Conservation (phyloP, 2,113 vertebrate genomes). For the Ramphastos sulfuratus region DNA sequence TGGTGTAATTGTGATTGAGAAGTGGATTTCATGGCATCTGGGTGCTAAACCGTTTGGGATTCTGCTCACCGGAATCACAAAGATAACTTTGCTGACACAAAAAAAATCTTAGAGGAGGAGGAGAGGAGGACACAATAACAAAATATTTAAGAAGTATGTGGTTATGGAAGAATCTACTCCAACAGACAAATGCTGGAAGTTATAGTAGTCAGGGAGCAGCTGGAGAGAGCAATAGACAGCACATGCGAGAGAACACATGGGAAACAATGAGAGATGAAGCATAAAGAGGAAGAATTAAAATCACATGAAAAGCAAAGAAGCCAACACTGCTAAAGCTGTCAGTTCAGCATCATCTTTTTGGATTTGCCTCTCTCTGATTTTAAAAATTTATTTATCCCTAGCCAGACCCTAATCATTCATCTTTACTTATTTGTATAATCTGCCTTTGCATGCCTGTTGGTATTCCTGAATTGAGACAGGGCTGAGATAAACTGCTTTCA, state of each 20-base stretch:
- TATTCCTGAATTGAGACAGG: background rate
- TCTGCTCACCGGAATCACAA: background rate
- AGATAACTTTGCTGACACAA: background rate
- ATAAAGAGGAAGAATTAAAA: conserved; percentile 27
- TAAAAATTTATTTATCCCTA: background rate
- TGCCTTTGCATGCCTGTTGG: background rate
- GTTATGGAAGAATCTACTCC: background rate
- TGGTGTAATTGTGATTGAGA: background rate
- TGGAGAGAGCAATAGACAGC: background rate
- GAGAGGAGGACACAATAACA: background rate
- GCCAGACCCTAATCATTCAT: background rate
- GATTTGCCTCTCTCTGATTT: background rate
- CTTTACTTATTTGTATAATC: background rate
- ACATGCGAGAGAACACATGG: background rate
- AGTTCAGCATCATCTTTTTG: background rate
- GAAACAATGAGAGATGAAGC: background rate
- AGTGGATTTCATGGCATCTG: background rate
- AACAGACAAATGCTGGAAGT: conserved; percentile 1
- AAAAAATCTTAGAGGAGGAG: background rate
- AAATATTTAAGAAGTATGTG: background rate
- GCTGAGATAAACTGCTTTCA: background rate
- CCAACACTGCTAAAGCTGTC: background rate
- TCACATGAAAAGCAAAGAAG: background rate
- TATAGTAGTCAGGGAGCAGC: conserved; percentile 15
- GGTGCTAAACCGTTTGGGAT: background rate